phyloP scores from a whole-genome alignment of 2,888 invertebrate genomes.

The Mystacides longicornis region DNA sequence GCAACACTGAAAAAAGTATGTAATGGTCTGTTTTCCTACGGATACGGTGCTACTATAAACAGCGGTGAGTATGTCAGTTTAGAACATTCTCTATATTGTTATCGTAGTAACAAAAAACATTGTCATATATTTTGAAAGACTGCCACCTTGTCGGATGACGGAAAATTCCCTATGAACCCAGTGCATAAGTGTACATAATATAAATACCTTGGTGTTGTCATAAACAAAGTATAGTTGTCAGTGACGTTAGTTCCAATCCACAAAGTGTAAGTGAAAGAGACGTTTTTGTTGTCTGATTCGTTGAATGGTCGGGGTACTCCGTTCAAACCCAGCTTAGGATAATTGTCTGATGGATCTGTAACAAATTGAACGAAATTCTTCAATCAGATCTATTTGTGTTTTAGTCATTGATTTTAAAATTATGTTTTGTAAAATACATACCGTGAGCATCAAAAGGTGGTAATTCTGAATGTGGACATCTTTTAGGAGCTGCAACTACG shows the following conservation, averaged over 20 bases:
- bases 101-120: too few species aligned
- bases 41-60: too few species aligned
- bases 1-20: too few species aligned
- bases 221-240: conserved; percentile 68
- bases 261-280: conserved; percentile 75
- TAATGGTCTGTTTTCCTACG: too few species aligned
- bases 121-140: too few species aligned
- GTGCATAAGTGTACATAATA: too few species aligned
- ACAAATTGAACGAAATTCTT: neutral
- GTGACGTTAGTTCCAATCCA: conserved; percentile 85
- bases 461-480: conserved; percentile 41
- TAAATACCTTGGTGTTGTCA: conserved; percentile 63
- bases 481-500: conserved; percentile 32
- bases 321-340: conserved; percentile 11
- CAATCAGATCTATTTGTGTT: too few species aligned
- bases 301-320: conserved; percentile 42
- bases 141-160: too few species aligned
- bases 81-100: too few species aligned
- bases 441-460: conserved; percentile 41
- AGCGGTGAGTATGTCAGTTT: too few species aligned
- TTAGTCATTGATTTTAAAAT: too few species aligned
- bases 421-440: conserved; percentile 29
- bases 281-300: conserved; percentile 59
- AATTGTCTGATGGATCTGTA: conserved; percentile 22
- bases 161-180: too few species aligned